Evolutionary conservation across 2,888 invertebrate species (phyloP), one percentile per base, ranked within the genome.

Genomic region (Epistrophe grossulariae): DNA sequence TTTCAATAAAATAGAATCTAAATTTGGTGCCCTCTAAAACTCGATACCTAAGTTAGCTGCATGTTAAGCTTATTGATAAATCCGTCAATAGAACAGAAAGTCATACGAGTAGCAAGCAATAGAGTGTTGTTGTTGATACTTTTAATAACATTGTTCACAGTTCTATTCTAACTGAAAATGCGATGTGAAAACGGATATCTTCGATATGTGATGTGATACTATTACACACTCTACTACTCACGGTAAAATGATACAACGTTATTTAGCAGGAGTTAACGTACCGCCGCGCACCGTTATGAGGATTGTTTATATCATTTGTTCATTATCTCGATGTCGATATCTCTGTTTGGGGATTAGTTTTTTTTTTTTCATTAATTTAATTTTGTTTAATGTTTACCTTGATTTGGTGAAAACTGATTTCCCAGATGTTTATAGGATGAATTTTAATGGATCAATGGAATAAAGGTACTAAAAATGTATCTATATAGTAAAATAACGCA

Each of bases 321-420:
- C 70, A 52, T 62, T 68, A 68, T 70, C 76, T 52, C 5, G 11
- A n/a, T 40, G 45, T 66, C 52, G 72, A 73, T 85, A 81, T 84
- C 81, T 80, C 77, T 77, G 84, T 80, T 80, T 84, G 77, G 24
- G 60, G 70, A 62, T 79, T 57, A 84, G 43, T 48, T 57, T 50
- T 13, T 43, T 59, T 38, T 57, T 62, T 70, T 40, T 70, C 31
- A 7, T 35, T 35, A 7, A 35, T 35, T 24, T 38, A 15, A 28
- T 66, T 19, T 50, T n/a, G n/a, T 24, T 13, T 24, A 9, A 55
- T 24, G 19, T 15, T 15, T 28, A 55, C 24, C 10, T 52, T 70
- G 38, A 40, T 55, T 70, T 24, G 11, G 40, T 2, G 15, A 55
- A 70, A 52, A 52, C 38, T 81, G 77, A 72, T 72, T 80, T 80